These are phyloP conservation scores for Trachelipus rathkii DNA, from an alignment of 1,140 invertebrate species.

Conservation along the genomic window DNA sequence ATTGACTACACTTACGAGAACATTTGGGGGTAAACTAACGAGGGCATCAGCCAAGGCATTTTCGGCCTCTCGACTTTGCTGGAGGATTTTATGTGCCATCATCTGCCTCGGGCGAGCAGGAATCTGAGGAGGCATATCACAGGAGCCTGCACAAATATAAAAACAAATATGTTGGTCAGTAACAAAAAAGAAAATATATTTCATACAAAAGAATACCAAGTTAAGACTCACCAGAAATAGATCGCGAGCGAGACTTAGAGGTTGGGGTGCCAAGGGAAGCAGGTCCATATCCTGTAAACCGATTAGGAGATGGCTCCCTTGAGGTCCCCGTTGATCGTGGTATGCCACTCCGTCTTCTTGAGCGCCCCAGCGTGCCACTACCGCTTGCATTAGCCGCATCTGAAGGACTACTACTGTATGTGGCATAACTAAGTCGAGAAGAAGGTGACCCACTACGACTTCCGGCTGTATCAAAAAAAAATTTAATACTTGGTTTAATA, in stretches of 20 bases:
- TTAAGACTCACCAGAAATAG: conserved; percentile 37
- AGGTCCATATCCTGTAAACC: conserved; percentile 32
- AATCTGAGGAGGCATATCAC: conserved; percentile 45
- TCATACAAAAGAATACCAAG: not conserved
- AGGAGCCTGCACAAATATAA: conserved; percentile 17
- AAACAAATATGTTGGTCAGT: not conserved
- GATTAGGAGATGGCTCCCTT: conserved; percentile 58
- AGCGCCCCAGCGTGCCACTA: conserved; percentile 46
- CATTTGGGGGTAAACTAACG: conserved; percentile 52
- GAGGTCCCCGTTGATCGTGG: conserved; percentile 59
- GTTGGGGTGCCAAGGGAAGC: conserved; percentile 20
- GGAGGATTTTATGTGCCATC: conserved; percentile 74
- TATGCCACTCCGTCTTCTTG: conserved; percentile 58
- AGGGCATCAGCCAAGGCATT: conserved; percentile 70
- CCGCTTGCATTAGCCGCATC: conserved; percentile 45
- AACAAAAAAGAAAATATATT: conserved; percentile 5
- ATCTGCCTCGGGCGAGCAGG: conserved; percentile 56
- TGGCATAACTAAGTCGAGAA: conserved; percentile 68
- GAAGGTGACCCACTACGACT: conserved; percentile 83
- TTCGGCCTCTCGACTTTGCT: conserved; percentile 85
- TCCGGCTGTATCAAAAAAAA: conserved; percentile 57
- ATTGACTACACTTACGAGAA: not conserved
- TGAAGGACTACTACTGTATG: conserved; percentile 55
- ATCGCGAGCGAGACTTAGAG: conserved; percentile 35
- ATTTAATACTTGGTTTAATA: not conserved